Base-by-base conservation (phyloP, 2,797 vertebrate species). In the Ara ararauna region DNA sequence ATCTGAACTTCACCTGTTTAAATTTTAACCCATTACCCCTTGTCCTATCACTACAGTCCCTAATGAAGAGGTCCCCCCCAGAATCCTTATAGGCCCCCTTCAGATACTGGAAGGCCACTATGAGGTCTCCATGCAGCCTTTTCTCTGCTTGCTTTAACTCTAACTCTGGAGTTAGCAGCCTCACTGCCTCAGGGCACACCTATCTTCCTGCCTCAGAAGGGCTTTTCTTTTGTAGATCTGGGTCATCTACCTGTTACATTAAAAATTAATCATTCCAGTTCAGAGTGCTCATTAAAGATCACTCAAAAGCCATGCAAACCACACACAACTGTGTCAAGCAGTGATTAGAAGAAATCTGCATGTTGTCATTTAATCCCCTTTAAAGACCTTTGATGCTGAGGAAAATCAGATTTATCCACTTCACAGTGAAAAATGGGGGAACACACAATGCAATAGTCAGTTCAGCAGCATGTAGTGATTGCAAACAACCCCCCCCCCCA, bases 381-480 rank as follows among this genome's bases (percentile, higher is more conserved):
- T 10, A 38, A 72, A 86, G 83, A 48, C n/a, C 14, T 51, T n/a
- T n/a, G 47, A 10, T 51, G 50, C 10, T 2, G 10, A 9, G n/a
- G 27, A 68, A 89, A 40, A 72, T n/a, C 9, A 32, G 26, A 21
- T 51, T 85, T 42, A 29, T 24, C 24, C 24, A 2, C 13, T 45
- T 81, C 32, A 7, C 10, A 18, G 42, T 17, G 73, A 58, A 76
- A 73, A 19, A 2, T 11, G 5, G 15, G 61, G n/a, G 18, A 78
- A 58, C 4, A 36, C 5, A 48, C 77, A 67, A n/a, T 0, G 1
- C 62, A 21, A 2, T 7, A 66, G 4, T 14, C 22, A 29, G 24
- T 21, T 58, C 56, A 58, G n/a, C 32, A 30, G 32, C 2, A 2
- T 0, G 16, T 9, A 40, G 14, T 1, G 23, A 32, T 11, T n/a